Evolutionary conservation across 1,140 invertebrate genomes (phyloP).

Genomic region (Plectrocnemia conspersa): DNA sequence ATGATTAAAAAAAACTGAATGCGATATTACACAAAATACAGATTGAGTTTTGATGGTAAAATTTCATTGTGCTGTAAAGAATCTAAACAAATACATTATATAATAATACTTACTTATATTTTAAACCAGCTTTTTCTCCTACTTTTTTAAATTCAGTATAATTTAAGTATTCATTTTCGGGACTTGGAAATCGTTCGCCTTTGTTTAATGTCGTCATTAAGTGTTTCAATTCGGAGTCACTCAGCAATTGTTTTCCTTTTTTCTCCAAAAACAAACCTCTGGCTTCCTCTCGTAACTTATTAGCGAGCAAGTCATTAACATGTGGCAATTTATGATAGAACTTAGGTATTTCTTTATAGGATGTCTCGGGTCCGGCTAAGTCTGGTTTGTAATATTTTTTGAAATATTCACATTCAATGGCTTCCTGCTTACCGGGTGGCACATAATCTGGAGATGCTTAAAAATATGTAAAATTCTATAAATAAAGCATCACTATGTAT

Average conservation of each 20-base stretch:
- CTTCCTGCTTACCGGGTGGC: constrained; percentile 9
- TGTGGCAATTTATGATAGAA: constrained; percentile 77
- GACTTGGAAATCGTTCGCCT: constrained; percentile 66
- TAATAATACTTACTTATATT: constrained; percentile 62
- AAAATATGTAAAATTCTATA: neutral
- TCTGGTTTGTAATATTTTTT: constrained; percentile 23
- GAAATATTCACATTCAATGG: constrained; percentile 23
- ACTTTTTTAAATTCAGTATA: constrained; percentile 82
- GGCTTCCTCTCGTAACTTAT: constrained; percentile 83
- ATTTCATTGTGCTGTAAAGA: neutral
- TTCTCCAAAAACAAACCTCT: constrained; percentile 80
- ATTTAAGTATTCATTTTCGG: constrained; percentile 78
- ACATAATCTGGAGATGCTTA: constrained; percentile 28
- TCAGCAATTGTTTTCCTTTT: constrained; percentile 74
- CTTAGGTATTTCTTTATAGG: constrained; percentile 42
- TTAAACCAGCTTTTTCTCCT: constrained; percentile 60
- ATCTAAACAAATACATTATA: neutral
- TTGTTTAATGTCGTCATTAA: constrained; percentile 80
- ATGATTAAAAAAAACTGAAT: too few relatives aligned
- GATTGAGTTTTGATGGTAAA: too few relatives aligned
- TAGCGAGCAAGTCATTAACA: constrained; percentile 68
- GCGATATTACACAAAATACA: too few relatives aligned
- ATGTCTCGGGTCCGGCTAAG: constrained; percentile 9
- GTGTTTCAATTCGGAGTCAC: constrained; percentile 82
- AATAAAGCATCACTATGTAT: neutral